Percentiles rank a stretch among this genome's conserved stretches.
Evolutionary conservation across 2,797 vertebrate genomes (phyloP).

Genomic region (Xerus rutilus): DNA sequence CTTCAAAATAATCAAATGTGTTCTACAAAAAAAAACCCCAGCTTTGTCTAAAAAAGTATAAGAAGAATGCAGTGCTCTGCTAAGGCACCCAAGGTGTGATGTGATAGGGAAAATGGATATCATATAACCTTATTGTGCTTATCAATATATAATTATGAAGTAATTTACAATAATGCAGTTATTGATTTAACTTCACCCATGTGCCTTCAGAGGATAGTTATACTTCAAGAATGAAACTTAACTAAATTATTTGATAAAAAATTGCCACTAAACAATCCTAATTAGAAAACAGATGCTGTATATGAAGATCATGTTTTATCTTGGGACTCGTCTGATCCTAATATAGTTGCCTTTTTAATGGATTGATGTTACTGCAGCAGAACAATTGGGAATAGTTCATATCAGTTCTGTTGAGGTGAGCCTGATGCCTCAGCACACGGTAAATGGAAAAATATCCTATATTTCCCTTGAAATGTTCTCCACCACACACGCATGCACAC

Average conservation of each 20-base stretch:
- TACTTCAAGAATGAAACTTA: conserved; percentile 71
- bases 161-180: conserved; percentile 77
- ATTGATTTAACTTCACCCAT: conserved; percentile 76
- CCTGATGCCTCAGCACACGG: background rate
- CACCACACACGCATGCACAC: background rate
- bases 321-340: conserved; percentile 22
- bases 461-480: background rate
- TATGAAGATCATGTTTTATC: conserved; percentile 52
- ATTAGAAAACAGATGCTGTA: conserved; percentile 62
- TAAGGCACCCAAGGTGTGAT: conserved; percentile 7
- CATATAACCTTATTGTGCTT: conserved; percentile 61
- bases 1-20: background rate
- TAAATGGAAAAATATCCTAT: conserved; percentile 10
- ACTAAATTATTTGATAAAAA: conserved; percentile 46
- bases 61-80: background rate
- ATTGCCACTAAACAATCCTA: conserved; percentile 50
- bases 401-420: background rate
- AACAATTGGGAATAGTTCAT: conserved; percentile 42
- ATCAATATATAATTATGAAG: conserved; percentile 79
- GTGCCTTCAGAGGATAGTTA: conserved; percentile 73
- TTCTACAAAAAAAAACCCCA: conserved; percentile 5
- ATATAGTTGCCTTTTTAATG: conserved; percentile 64
- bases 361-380: conserved; percentile 41
- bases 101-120: conserved; percentile 49
- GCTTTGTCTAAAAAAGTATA: background rate